Evolutionary conservation across 2,888 invertebrate genomes (phyloP).

Genomic region (Trissolcus brochymenae): DNA sequence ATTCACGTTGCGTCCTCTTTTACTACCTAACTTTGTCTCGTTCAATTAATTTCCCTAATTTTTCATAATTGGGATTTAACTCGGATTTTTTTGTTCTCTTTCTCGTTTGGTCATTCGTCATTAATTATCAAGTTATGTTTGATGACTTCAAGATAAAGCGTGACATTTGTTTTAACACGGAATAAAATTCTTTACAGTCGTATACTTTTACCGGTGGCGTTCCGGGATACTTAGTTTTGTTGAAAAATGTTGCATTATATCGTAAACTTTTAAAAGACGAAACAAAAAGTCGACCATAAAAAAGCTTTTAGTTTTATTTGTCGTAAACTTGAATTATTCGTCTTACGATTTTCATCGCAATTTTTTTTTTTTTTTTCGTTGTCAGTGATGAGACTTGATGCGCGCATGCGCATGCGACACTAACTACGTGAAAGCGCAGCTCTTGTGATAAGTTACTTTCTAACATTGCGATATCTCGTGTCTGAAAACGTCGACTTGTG

Average conservation of each 20-base stretch:
- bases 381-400: conserved; percentile 11
- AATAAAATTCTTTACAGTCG: too few species aligned
- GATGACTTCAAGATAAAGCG: neutral
- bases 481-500: conserved; percentile 6
- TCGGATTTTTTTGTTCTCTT: neutral
- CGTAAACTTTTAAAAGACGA: too few species aligned
- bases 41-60: too few species aligned
- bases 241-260: too few species aligned
- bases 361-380: conserved; percentile 15
- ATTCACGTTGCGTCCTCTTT: too few species aligned
- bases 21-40: too few species aligned
- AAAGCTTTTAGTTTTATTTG: conserved; percentile 26
- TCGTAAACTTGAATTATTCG: neutral
- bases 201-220: too few species aligned
- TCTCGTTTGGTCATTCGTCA: neutral
- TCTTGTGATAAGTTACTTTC: conserved; percentile 43
- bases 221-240: too few species aligned
- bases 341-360: conserved; percentile 10
- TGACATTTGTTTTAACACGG: too few species aligned
- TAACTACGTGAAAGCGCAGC: conserved; percentile 48
- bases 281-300: neutral
- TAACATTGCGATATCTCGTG: conserved; percentile 36
- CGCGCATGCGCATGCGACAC: conserved; percentile 27
- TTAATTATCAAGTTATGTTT: neutral
- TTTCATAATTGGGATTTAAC: too few species aligned